Evolutionary conservation across 1,140 invertebrate genomes (phyloP).

Genomic region (Reticulitermes speratus): DNA sequence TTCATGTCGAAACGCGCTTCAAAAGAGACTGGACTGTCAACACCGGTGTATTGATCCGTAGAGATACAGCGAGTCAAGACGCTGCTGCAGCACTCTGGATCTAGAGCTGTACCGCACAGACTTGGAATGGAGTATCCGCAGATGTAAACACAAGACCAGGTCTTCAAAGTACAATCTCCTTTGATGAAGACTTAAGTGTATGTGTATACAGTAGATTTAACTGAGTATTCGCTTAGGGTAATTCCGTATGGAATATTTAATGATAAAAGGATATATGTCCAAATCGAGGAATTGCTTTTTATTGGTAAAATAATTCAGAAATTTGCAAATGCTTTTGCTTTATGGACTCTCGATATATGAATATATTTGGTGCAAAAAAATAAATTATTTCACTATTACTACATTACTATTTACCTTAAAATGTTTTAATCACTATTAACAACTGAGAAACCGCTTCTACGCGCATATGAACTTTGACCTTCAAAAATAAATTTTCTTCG

Average conservation of each 20-base stretch:
- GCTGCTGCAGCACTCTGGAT: not conserved
- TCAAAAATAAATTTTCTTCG: no score
- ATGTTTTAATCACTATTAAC: no score
- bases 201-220: slow-evolving; percentile 5
- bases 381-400: no score
- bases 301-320: no score
- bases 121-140: not conserved
- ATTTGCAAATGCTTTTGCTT: no score
- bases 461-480: no score
- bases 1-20: not conserved
- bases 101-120: not conserved
- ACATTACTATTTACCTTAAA: no score
- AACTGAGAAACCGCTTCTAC: no score
- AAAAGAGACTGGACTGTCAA: not conserved
- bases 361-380: no score
- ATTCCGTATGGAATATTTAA: not conserved
- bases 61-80: not conserved
- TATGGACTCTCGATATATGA: no score
- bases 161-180: not conserved
- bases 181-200: not conserved
- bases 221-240: not conserved
- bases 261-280: not conserved
- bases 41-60: not conserved
- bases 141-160: not conserved
- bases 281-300: not conserved